Percentiles rank a stretch among this genome's conserved stretches.
Conservation (phyloP, 1,140 invertebrate species). For the Meloidogyne floridensis region DNA sequence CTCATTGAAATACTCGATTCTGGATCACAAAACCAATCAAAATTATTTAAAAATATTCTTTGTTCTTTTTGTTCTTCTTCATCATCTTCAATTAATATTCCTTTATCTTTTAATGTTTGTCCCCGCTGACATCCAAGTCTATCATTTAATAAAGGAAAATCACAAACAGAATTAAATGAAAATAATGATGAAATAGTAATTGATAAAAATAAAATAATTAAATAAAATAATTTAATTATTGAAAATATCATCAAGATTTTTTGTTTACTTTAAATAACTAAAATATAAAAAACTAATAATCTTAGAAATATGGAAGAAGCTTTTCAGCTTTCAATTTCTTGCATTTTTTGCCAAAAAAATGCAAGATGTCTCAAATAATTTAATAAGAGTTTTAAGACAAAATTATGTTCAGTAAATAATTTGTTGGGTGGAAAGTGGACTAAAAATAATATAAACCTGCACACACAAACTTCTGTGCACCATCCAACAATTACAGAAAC, state of each 20-base stretch:
- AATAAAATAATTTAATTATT: conserved; percentile 6
- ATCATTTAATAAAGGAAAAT: conserved; percentile 20
- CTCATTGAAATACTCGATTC: conserved; percentile 26
- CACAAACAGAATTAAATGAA: conserved; percentile 9
- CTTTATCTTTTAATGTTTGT: not conserved
- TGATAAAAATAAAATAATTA: not conserved
- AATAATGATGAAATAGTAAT: not conserved
- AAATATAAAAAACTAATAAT: too few relatives aligned
- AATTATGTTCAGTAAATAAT: too few relatives aligned
- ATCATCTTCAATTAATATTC: not conserved
- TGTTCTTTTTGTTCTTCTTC: not conserved
- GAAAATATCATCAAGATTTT: not conserved
- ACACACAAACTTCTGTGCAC: too few relatives aligned
- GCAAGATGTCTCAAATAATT: too few relatives aligned
- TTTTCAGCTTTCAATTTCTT: too few relatives aligned
- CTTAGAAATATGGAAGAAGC: too few relatives aligned
- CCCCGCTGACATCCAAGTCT: conserved; percentile 13
- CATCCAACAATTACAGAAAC: too few relatives aligned
- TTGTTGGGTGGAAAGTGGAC: too few relatives aligned
- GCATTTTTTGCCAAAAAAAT: too few relatives aligned
- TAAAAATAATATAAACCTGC: too few relatives aligned
- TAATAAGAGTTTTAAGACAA: too few relatives aligned
- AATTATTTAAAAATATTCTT: not conserved
- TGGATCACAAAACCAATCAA: conserved; percentile 29
- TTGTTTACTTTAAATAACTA: too few relatives aligned